phyloP scores from a whole-genome alignment of 2,113 vertebrate species.

The Ailuropoda melanoleuca region DNA sequence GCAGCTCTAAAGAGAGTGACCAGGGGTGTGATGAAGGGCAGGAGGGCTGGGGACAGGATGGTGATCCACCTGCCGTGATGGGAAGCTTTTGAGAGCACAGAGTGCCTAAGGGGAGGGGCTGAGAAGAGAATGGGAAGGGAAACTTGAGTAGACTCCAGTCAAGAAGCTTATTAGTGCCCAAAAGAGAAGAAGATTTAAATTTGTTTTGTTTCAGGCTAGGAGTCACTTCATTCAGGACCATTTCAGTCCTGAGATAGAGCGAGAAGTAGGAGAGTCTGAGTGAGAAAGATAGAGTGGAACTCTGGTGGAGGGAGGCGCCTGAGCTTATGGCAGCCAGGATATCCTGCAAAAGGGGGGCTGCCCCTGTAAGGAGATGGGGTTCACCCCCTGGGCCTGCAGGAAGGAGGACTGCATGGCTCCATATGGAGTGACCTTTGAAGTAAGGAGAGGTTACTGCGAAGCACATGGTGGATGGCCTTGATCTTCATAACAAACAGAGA shows the following conservation, averaged over 20 bases:
- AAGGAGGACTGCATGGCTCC: neutral
- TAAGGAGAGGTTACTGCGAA: neutral
- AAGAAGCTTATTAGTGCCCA: neutral
- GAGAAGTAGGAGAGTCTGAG: neutral
- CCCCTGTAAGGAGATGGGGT: neutral
- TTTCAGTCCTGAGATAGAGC: neutral
- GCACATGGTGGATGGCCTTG: neutral
- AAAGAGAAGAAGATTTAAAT: neutral
- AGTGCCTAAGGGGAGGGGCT: neutral
- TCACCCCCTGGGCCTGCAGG: neutral
- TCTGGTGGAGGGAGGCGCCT: neutral
- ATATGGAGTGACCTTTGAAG: neutral
- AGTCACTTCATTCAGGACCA: neutral
- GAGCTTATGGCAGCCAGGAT: neutral
- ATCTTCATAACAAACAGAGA: neutral
- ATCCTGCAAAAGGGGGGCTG: neutral
- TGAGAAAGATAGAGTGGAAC: neutral
- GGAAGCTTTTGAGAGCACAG: neutral
- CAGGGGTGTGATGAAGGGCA: neutral
- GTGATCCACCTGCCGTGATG: accelerated
- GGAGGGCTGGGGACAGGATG: neutral
- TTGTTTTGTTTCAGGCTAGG: neutral
- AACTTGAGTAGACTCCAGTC: neutral
- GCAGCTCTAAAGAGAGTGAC: neutral
- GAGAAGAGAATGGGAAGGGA: neutral